Percentiles rank a stretch among this genome's conserved stretches.
These are phyloP conservation scores for Eurypyga helias DNA, from an alignment of 2,113 vertebrate genomes.

Conservation along the genomic window DNA sequence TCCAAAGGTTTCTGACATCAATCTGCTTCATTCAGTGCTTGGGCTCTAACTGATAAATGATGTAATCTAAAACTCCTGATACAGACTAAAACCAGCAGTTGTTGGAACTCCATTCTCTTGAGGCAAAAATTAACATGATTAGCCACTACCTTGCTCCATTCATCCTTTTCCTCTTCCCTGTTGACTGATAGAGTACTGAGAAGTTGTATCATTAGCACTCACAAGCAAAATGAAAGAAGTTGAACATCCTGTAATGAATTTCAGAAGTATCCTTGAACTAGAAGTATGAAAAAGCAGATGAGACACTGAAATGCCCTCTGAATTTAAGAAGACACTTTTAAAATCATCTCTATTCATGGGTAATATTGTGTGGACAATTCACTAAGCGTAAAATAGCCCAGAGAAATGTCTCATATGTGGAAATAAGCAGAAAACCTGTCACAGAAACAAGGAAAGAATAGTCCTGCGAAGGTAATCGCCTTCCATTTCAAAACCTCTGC, in stretches of 20 bases:
- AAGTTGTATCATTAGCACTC: neutral
- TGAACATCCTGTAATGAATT: neutral
- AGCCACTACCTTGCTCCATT: neutral
- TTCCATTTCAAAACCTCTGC: neutral
- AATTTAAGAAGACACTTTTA: neutral
- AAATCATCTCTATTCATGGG: neutral
- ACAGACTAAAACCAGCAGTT: neutral
- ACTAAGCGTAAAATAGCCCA: neutral
- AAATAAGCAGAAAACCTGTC: neutral
- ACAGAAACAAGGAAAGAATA: neutral
- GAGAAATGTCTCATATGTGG: neutral
- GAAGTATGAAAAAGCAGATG: neutral
- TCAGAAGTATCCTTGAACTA: neutral
- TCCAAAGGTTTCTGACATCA: neutral
- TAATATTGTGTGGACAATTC: neutral
- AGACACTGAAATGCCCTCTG: neutral
- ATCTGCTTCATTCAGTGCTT: neutral
- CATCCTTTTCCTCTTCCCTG: neutral
- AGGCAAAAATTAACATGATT: neutral
- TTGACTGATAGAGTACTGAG: neutral
- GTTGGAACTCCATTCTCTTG: neutral
- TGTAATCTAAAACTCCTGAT: neutral
- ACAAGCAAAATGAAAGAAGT: neutral
- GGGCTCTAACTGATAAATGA: neutral
- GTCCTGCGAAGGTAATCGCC: neutral